Evolutionary conservation across 2,888 invertebrate species (phyloP).

Genomic region (Ryuthela nishihirai): DNA sequence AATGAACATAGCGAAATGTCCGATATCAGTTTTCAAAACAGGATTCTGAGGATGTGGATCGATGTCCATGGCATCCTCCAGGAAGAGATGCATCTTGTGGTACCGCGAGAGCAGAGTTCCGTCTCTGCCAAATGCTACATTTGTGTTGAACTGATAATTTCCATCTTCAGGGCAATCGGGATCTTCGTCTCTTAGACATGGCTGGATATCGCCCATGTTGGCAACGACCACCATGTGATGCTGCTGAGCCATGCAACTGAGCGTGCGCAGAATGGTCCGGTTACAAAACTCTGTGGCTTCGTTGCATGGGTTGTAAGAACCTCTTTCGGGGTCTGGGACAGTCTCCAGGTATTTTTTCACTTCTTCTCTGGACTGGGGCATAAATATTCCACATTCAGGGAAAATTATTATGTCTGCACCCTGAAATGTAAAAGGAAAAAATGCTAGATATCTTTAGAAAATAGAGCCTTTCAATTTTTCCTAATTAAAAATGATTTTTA

Average conservation of each 20-base stretch:
- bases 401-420: conserved; percentile 47
- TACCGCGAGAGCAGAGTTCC: conserved; percentile 68
- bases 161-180: conserved; percentile 56
- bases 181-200: conserved; percentile 57
- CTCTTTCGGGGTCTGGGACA: conserved; percentile 22
- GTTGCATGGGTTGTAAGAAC: conserved; percentile 31
- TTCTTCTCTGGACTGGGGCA: not conserved
- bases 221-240: conserved; percentile 64
- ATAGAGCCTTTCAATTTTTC: too few species aligned
- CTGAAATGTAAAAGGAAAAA: conserved; percentile 32
- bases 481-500: too few species aligned
- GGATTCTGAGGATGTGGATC: conserved; percentile 41
- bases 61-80: conserved; percentile 45
- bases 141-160: conserved; percentile 59
- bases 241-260: conserved; percentile 59
- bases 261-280: conserved; percentile 37
- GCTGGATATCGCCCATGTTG: conserved; percentile 63
- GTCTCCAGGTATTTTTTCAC: conserved; percentile 24
- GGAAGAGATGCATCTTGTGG: conserved; percentile 47
- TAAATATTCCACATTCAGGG: conserved; percentile 48
- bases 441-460: too few species aligned
- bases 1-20: conserved; percentile 69
- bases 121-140: conserved; percentile 69
- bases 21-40: conserved; percentile 46
- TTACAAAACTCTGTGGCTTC: conserved; percentile 38